Base-by-base conservation (phyloP, 2,888 invertebrate species). In the Stenotaenia linearis region DNA sequence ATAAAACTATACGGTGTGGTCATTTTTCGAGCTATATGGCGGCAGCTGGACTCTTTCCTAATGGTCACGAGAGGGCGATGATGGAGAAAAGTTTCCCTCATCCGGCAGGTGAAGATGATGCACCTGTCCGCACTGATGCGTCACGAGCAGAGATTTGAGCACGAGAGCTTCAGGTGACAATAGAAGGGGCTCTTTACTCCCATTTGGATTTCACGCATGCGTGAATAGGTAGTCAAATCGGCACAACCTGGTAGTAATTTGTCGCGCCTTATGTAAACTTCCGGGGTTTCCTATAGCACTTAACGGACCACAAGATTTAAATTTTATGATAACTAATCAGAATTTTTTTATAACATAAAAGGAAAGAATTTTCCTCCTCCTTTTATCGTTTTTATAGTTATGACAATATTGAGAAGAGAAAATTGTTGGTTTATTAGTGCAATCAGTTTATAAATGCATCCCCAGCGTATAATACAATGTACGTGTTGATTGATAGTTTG, bases 81-180 rank as follows among this genome's bases (percentile, higher is more conserved):
- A 69, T 69, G 69, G 28, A 28, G 69, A 69, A 69, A 69, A 69
- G 69, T 69, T 28, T 28, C 23, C 69, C 28, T 69, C 69, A 69
- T 69, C 69, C 69, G 69, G 69, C 69, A 69, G 69, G 69, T 69
- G 69, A 69, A 69, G 69, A 69, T 69, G 69, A 69, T 69, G 69
- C 69, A 69, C 69, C 69, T 69, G 69, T 69, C 69, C 28, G 69
- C 69, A 69, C 28, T 69, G 69, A 69, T 69, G 69, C 69, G n/a
- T 69, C 69, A 25, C 69, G n/a, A 69, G 69, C 69, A 23, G 25
- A 69, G 69, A 69, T 69, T 69, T 69, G 69, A 69, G 69, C 69
- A 69, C 69, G 69, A 69, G 69, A 69, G 69, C 28, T 28, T 69
- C 69, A 69, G 69, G 69, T 69, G 69, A 69, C 69, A 69, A 69